phyloP scores from a whole-genome alignment of 2,797 vertebrate genomes.

The Neosilurus hyrtlii region DNA sequence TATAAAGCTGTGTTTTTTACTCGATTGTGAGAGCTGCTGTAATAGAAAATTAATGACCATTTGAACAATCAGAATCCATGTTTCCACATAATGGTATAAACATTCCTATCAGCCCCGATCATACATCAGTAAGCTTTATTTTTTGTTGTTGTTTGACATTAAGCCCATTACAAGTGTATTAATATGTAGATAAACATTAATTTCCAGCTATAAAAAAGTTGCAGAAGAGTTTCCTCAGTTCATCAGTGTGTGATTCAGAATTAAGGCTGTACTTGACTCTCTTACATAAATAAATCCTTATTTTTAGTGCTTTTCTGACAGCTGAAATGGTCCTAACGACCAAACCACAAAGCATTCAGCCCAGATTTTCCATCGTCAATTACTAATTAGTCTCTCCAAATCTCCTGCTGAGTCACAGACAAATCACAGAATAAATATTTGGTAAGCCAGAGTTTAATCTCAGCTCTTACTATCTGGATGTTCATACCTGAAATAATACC shows the following conservation, averaged over 20 bases:
- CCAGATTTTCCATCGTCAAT: conserved; percentile 48
- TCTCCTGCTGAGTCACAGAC: conserved; percentile 25
- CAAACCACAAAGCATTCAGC: conserved; percentile 41
- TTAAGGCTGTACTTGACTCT: conserved; percentile 17
- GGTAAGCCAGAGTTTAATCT: conserved; percentile 30
- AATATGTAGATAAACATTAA: background rate
- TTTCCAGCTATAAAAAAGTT: conserved; percentile 5
- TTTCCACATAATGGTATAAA: background rate
- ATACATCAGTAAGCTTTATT: background rate
- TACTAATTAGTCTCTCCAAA: conserved; percentile 32
- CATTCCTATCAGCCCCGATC: background rate
- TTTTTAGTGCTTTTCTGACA: conserved; percentile 41
- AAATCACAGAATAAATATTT: conserved; percentile 27
- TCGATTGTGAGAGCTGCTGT: background rate
- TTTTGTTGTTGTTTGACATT: background rate
- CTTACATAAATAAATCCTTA: conserved; percentile 43
- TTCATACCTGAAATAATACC: background rate
- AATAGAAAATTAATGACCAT: background rate
- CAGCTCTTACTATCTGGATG: conserved; percentile 45
- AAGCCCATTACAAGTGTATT: background rate
- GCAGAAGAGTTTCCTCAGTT: conserved; percentile 8
- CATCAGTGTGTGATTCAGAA: background rate
- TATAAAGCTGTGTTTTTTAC: background rate
- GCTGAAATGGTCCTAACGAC: conserved; percentile 32
- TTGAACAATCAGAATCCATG: background rate